Evolutionary conservation across 2,113 vertebrate genomes (phyloP).

Genomic region (Pituophis catenifer): DNA sequence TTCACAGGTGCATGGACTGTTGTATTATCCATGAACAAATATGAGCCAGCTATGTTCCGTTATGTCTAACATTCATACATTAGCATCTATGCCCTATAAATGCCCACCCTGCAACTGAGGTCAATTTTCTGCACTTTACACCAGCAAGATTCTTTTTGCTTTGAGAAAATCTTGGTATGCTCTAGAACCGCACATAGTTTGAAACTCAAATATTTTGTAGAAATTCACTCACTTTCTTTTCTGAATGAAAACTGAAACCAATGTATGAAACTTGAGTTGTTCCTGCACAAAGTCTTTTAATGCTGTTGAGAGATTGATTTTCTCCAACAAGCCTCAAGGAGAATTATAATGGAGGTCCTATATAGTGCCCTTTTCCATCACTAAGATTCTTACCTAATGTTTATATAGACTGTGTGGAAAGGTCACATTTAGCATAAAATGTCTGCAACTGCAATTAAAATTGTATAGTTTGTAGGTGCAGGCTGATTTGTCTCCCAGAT

Average conservation of each 20-base stretch:
- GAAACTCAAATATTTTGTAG: not conserved
- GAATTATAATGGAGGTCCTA: not conserved
- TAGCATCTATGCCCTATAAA: not conserved
- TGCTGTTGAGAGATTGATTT: not conserved
- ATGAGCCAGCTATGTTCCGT: not conserved
- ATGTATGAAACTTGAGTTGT: not conserved
- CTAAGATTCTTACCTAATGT: not conserved
- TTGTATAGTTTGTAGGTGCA: not conserved
- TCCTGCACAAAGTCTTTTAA: not conserved
- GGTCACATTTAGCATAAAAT: not conserved
- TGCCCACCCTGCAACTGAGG: not conserved
- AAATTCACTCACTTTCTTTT: not conserved
- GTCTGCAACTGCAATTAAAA: not conserved
- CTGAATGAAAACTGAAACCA: not conserved
- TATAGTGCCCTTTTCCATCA: not conserved
- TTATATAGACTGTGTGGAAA: not conserved
- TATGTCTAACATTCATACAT: not conserved
- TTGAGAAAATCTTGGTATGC: not conserved
- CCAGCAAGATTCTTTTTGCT: not conserved
- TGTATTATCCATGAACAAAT: not conserved
- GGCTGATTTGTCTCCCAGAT: not conserved
- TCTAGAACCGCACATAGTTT: not conserved
- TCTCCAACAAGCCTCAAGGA: not conserved
- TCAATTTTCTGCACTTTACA: not conserved
- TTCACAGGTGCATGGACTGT: not conserved